Evolutionary conservation across 2,113 vertebrate species (phyloP).

Genomic region (Centropus unirufus): DNA sequence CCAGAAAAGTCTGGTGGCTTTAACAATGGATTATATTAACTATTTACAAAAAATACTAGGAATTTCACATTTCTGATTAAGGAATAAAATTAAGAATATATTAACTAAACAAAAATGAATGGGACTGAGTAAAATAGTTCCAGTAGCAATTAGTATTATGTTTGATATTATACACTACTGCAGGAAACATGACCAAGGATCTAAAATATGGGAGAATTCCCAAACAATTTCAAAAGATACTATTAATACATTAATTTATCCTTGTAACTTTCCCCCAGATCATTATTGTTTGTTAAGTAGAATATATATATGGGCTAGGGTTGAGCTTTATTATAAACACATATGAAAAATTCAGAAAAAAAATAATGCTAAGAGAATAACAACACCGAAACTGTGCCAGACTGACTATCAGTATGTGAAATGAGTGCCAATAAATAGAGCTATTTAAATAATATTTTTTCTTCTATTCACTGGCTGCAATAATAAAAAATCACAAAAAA

Average conservation of each 20-base stretch:
- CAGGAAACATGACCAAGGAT: neutral
- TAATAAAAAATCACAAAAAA: neutral
- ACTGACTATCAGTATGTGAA: neutral
- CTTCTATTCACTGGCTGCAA: neutral
- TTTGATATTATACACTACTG: neutral
- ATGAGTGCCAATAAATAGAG: neutral
- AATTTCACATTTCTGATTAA: neutral
- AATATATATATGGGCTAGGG: neutral
- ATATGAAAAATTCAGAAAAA: neutral
- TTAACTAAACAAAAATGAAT: neutral
- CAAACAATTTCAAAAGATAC: neutral
- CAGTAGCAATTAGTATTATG: conserved; percentile 3
- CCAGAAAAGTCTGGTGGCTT: neutral
- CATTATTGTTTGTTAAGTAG: neutral
- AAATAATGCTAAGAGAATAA: neutral
- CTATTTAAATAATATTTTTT: neutral
- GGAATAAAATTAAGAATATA: neutral
- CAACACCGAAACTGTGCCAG: neutral
- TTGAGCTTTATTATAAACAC: neutral
- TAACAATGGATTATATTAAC: neutral
- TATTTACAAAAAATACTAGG: neutral
- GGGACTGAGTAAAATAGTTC: neutral
- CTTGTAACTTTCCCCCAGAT: neutral
- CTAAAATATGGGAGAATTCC: neutral
- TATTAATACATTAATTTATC: neutral